Base-by-base conservation (phyloP, 2,113 vertebrate genomes). In the Phrynosoma blainvillii region DNA sequence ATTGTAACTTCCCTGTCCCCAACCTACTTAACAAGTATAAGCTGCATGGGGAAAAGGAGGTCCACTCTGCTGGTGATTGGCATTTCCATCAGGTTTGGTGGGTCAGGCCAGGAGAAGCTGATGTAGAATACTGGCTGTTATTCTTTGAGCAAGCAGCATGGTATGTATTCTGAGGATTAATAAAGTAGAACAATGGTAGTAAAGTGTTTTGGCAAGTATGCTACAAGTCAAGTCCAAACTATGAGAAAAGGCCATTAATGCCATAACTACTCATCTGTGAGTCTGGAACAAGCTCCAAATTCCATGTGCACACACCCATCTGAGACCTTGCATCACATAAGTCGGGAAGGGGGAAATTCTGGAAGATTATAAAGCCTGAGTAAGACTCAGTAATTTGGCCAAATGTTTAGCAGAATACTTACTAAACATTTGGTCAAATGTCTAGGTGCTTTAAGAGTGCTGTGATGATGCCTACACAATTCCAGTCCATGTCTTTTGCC, bases 161-260 rank as follows among this genome's bases (percentile, higher is more conserved):
- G 40, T 83, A 56, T 59, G 54, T 84, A 74, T 32, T 40, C 20
- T 75, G 52, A 75, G 54, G 54, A 40, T 75, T 74, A 84, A 84
- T 59, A 40, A 84, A 84, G 32, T 62, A 84, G 30, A 40, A 84
- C 80, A 84, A 73, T 84, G n/a, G 52, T 75, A 47, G 47, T 84
- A 36, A 81, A 56, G 20, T 30, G 52, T 42, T 73, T 71, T 71
- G 82, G 68, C 68, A 32, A 21, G 66, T 32, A 30, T n/a, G 30
- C 79, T 32, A 59, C 20, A 40, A 75, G n/a, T 32, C n/a, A 82
- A 82, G 21, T 75, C 71, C 83, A 84, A 75, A 59, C 11, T 62
- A 84, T 42, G 59, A 68, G 62, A 82, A 66, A 81, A 25, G 70
- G 47, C 52, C 70, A 84, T 5, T n/a, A 84, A n/a, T 36, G 23